Percentiles rank a stretch among this genome's conserved stretches.
These are phyloP conservation scores for Anoncus sp. DNA, from an alignment of 2,888 invertebrate species.

Conservation along the genomic window DNA sequence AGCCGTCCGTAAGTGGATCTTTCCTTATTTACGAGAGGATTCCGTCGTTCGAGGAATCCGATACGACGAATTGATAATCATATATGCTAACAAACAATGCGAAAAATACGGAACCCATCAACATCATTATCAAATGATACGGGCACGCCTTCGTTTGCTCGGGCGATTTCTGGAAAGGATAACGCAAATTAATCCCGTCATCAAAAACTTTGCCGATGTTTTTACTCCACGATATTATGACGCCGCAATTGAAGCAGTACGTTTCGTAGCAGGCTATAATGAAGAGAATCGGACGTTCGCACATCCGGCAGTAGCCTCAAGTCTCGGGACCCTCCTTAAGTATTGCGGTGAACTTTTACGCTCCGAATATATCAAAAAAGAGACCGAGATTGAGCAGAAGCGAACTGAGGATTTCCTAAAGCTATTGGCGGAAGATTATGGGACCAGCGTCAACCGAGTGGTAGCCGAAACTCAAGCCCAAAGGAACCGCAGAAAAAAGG, in stretches of 20 bases:
- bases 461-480: conserved; percentile 42
- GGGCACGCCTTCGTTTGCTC: conserved; percentile 53
- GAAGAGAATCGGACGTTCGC: conserved; percentile 32
- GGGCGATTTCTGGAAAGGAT: conserved; percentile 48
- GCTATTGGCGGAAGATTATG: conserved; percentile 39
- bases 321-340: conserved; percentile 45
- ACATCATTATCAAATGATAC: conserved; percentile 49
- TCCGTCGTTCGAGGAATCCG: conserved; percentile 52
- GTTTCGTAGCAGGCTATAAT: conserved; percentile 36
- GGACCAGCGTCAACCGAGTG: conserved; percentile 45
- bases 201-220: conserved; percentile 46
- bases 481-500: conserved; percentile 49
- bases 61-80: conserved; percentile 65
- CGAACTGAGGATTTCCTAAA: conserved; percentile 54
- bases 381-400: conserved; percentile 33
- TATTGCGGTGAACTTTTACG: conserved; percentile 41
- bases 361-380: conserved; percentile 33
- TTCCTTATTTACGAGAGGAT: conserved; percentile 66
- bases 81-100: conserved; percentile 64
- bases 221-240: conserved; percentile 43
- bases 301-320: conserved; percentile 36
- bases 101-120: conserved; percentile 35
- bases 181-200: conserved; percentile 39
- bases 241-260: conserved; percentile 36
- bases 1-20: conserved; percentile 48